Conservation (phyloP, 2,113 vertebrate genomes). For the Carettochelys insculpta region DNA sequence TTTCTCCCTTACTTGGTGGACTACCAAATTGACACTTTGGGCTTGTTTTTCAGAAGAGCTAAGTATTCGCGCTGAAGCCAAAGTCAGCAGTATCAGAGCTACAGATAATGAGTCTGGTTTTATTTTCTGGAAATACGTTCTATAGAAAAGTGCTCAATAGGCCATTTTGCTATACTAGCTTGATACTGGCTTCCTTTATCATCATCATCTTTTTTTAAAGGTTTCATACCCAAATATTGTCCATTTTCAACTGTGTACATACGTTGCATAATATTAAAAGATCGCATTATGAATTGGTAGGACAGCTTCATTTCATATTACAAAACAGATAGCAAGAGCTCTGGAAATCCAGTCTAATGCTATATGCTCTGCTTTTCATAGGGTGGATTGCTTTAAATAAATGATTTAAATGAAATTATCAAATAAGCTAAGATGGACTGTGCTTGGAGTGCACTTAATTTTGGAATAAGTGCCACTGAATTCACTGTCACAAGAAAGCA, state of each 20-base stretch:
- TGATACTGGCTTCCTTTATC: neutral
- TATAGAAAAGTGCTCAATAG: neutral
- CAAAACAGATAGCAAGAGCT: neutral
- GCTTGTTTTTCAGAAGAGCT: neutral
- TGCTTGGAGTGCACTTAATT: no score
- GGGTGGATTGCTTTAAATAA: no score
- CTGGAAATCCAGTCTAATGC: neutral
- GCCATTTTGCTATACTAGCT: neutral
- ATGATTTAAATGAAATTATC: no score
- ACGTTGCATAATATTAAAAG: neutral
- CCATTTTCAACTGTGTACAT: neutral
- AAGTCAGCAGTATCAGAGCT: neutral
- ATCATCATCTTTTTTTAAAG: neutral
- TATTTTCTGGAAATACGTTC: constrained; percentile 15
- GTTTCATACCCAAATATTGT: neutral
- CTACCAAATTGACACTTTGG: neutral
- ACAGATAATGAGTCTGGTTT: no score
- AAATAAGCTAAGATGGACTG: no score
- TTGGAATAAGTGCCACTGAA: no score
- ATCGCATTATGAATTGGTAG: neutral
- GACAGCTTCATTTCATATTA: accelerated
- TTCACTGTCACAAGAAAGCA: no score
- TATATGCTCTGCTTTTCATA: neutral
- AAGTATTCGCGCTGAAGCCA: neutral
- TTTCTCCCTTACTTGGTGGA: neutral